A percentile compares a stretch with the other conserved stretches of the same genome.
These are phyloP conservation scores for Lagopus muta DNA, from an alignment of 2,113 vertebrate species.

Conservation along the genomic window DNA sequence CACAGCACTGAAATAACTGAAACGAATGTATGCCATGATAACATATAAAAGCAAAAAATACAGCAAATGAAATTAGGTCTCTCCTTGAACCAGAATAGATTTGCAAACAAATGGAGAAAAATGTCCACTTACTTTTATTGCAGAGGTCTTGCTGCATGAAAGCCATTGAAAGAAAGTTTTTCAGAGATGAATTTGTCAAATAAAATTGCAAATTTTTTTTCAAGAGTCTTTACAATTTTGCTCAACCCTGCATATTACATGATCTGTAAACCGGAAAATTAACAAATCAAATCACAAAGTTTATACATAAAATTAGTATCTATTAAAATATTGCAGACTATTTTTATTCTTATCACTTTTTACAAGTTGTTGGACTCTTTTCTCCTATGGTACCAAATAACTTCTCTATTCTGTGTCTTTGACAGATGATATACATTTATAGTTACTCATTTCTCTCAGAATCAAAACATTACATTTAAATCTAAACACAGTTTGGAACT, in stretches of 20 bases:
- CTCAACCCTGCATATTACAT: slow-evolving; percentile 8
- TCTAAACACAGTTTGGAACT: slow-evolving; percentile 60
- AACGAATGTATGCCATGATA: slow-evolving; percentile 30
- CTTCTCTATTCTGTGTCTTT: slow-evolving; percentile 19
- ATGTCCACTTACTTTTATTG: not conserved
- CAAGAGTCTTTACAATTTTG: slow-evolving; percentile 29
- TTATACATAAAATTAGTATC: slow-evolving; percentile 53
- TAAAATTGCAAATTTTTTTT: slow-evolving; percentile 48
- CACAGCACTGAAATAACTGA: slow-evolving; percentile 5
- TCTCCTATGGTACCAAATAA: not conserved
- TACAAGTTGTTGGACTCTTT: slow-evolving; percentile 6
- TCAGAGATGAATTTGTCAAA: not conserved
- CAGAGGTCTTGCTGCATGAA: not conserved
- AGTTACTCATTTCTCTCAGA: slow-evolving; percentile 27
- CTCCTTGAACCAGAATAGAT: not conserved
- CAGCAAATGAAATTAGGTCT: slow-evolving; percentile 38
- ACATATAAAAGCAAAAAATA: slow-evolving; percentile 29
- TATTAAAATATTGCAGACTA: slow-evolving; percentile 46
- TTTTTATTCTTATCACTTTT: slow-evolving; percentile 47
- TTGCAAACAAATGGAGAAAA: slow-evolving; percentile 63
- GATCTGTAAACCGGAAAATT: slow-evolving; percentile 56
- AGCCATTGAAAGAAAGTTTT: slow-evolving; percentile 14
- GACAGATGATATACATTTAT: slow-evolving; percentile 28
- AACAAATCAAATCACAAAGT: slow-evolving; percentile 30
- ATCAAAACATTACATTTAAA: slow-evolving; percentile 64